Evolutionary conservation across 2,888 invertebrate genomes (phyloP).

Genomic region (Lymantria monacha): DNA sequence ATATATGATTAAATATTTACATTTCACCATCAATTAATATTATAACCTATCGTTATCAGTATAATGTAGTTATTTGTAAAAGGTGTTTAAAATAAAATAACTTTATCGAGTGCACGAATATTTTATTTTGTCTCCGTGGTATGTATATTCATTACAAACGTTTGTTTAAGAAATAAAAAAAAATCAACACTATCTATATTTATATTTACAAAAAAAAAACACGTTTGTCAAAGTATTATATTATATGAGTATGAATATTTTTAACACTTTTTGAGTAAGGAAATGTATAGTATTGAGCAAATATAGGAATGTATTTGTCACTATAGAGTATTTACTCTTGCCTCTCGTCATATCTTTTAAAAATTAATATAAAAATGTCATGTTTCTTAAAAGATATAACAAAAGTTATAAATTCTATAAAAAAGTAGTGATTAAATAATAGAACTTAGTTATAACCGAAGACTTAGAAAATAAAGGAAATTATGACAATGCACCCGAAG

Average conservation of each 20-base stretch:
- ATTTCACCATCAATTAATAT: no score
- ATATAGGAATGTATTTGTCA: slow-evolving; percentile 39
- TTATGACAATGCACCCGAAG: slow-evolving; percentile 67
- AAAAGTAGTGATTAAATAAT: slow-evolving; percentile 35
- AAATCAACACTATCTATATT: slow-evolving; percentile 51
- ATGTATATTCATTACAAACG: slow-evolving; percentile 62
- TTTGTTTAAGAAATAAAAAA: slow-evolving; percentile 50
- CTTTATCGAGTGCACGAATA: slow-evolving; percentile 71
- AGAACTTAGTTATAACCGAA: slow-evolving; percentile 42
- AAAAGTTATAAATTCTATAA: slow-evolving; percentile 22
- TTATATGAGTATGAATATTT: slow-evolving; percentile 68
- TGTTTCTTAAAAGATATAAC: slow-evolving; percentile 21
- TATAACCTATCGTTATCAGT: no score
- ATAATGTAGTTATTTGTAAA: neutral
- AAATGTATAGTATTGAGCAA: slow-evolving; percentile 47
- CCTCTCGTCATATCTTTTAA: slow-evolving; percentile 25
- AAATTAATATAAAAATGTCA: slow-evolving; percentile 15
- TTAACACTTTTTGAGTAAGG: slow-evolving; percentile 40
- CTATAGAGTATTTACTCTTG: slow-evolving; percentile 25
- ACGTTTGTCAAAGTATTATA: slow-evolving; percentile 42
- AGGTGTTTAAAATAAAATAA: slow-evolving; percentile 38
- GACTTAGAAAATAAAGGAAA: slow-evolving; percentile 32
- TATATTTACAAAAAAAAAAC: slow-evolving; percentile 53
- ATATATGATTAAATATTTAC: no score
- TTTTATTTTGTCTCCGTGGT: slow-evolving; percentile 75